phyloP scores from a whole-genome alignment of 1,140 invertebrate species.

The Hypothenemus hampei region DNA sequence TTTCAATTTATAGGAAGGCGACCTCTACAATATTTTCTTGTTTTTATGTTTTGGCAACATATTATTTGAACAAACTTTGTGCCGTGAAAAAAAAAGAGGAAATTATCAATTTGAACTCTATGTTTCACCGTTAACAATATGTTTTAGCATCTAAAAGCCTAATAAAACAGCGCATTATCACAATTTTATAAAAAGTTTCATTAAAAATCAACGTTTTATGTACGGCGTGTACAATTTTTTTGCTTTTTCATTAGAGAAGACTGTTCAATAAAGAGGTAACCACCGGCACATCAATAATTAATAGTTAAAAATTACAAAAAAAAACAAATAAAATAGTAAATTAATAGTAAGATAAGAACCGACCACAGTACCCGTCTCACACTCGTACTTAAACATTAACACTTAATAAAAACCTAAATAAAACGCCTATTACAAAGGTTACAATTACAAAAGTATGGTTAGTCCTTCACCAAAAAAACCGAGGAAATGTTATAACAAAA shows the following conservation, averaged over 20 bases:
- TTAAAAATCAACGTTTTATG: conserved; percentile 16
- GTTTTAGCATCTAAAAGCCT: not conserved
- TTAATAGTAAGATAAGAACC: conserved; percentile 35
- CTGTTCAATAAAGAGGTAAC: conserved; percentile 28
- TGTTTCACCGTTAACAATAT: not conserved
- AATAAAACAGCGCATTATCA: conserved; percentile 17
- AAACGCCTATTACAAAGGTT: not conserved
- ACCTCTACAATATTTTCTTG: not conserved
- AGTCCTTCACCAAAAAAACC: conserved; percentile 25
- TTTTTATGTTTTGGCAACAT: not conserved
- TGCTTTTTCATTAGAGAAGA: not conserved
- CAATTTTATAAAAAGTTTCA: conserved; percentile 27
- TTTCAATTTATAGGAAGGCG: not conserved
- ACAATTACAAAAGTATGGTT: conserved; percentile 18
- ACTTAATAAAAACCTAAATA: not conserved
- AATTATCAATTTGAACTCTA: not conserved
- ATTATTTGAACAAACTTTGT: not conserved
- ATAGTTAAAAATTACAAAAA: not conserved
- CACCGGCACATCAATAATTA: conserved; percentile 1
- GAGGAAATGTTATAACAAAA: not conserved
- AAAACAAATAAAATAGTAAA: not conserved
- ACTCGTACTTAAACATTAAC: conserved; percentile 1
- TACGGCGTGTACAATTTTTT: conserved; percentile 12
- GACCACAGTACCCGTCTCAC: conserved; percentile 41
- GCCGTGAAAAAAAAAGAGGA: not conserved